phyloP scores from a whole-genome alignment of 2,797 vertebrate species.

The Melopsittacus undulatus region DNA sequence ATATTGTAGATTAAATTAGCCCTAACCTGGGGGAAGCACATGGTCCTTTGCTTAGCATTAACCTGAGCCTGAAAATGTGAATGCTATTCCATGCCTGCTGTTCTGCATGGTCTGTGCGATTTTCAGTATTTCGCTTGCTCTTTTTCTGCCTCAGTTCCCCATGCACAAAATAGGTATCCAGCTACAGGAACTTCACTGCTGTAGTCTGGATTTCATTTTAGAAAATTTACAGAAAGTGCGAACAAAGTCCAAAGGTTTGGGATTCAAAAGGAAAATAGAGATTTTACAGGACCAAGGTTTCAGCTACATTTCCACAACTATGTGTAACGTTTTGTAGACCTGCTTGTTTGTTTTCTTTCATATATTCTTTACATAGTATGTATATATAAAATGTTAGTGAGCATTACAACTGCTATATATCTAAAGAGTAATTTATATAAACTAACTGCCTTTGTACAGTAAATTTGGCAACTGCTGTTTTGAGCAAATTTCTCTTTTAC shows the following conservation, averaged over 20 bases:
- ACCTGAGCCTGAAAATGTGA: constrained; percentile 21
- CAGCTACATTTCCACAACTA: neutral
- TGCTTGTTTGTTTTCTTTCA: neutral
- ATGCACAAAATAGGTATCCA: neutral
- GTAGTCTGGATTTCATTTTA: neutral
- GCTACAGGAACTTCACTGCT: neutral
- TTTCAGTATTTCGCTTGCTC: constrained; percentile 1
- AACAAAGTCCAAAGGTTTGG: neutral
- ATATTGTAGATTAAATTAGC: constrained; percentile 33
- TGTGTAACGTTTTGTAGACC: neutral
- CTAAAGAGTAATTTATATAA: neutral
- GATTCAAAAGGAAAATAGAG: neutral
- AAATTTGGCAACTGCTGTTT: neutral
- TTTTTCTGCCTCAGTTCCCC: constrained; percentile 21
- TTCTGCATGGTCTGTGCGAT: neutral
- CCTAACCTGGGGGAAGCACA: neutral
- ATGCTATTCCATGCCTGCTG: neutral
- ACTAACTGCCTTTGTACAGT: neutral
- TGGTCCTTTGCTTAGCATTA: neutral
- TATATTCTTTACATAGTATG: neutral
- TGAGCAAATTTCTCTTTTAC: neutral
- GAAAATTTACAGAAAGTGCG: neutral
- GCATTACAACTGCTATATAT: neutral
- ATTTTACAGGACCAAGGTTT: neutral
- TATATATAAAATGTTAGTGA: neutral